phyloP scores from a whole-genome alignment of 2,888 invertebrate genomes.

The Iphiclides podalirius region DNA sequence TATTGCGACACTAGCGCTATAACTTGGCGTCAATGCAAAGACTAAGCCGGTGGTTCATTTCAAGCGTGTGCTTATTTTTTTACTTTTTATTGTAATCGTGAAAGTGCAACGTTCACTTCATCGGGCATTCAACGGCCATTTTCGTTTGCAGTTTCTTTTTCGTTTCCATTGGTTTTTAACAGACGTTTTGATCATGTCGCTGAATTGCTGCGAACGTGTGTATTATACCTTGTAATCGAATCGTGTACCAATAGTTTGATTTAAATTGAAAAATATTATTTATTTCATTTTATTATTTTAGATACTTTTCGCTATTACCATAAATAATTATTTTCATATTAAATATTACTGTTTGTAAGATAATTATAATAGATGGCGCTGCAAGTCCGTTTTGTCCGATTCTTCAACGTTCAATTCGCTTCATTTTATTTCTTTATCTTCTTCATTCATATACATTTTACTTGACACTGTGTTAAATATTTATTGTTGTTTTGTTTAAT shows the following conservation, averaged over 20 bases:
- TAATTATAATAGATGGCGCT: conserved; percentile 69
- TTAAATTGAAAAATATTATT: background rate
- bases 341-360: conserved; percentile 31
- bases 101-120: conserved; percentile 77
- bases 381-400: conserved; percentile 32
- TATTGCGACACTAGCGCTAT: conserved; percentile 48
- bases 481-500: too few species aligned
- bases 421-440: background rate
- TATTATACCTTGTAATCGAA: conserved; percentile 27
- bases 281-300: background rate
- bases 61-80: conserved; percentile 58
- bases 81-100: conserved; percentile 70
- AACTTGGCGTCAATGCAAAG: conserved; percentile 47
- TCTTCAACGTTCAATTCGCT: background rate
- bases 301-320: background rate
- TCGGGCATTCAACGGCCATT: conserved; percentile 68
- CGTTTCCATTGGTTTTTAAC: conserved; percentile 66
- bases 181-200: conserved; percentile 68
- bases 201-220: conserved; percentile 35
- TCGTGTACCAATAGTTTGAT: conserved; percentile 13
- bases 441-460: too few species aligned
- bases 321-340: background rate
- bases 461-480: too few species aligned
- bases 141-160: conserved; percentile 66
- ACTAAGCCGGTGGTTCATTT: conserved; percentile 65